Percentiles rank a stretch among this genome's conserved stretches.
These are phyloP conservation scores for Lamprologus tigripictilis DNA, from an alignment of 2,113 vertebrate genomes.

Conservation along the genomic window DNA sequence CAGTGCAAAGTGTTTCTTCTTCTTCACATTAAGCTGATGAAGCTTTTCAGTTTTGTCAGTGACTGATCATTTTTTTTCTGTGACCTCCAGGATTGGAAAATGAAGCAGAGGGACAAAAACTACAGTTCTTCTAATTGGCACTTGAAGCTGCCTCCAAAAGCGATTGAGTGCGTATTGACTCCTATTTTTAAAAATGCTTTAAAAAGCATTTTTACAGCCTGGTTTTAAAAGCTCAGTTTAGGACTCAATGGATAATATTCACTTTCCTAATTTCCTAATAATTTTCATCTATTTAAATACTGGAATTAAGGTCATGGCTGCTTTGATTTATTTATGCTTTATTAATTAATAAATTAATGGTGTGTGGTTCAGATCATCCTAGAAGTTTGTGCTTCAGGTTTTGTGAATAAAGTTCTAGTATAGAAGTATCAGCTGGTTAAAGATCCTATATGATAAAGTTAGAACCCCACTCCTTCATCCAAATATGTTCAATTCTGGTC, in stretches of 20 bases:
- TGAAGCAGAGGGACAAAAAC: neutral
- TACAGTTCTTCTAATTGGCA: neutral
- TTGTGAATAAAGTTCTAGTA: neutral
- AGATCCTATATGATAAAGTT: neutral
- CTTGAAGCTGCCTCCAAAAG: neutral
- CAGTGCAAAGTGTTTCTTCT: neutral
- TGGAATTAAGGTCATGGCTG: neutral
- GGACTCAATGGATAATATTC: neutral
- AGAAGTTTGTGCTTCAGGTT: neutral
- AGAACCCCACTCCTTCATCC: neutral
- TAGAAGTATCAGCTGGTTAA: neutral
- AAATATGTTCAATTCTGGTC: neutral
- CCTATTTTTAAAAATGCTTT: neutral
- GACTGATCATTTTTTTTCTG: neutral
- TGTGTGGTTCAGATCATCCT: neutral
- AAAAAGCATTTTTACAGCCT: neutral
- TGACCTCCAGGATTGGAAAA: neutral
- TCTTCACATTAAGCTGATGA: neutral
- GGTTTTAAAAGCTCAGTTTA: neutral
- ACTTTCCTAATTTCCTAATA: neutral
- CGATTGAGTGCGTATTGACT: rapidly evolving
- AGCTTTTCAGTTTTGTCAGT: neutral
- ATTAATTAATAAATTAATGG: neutral
- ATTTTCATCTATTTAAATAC: neutral
- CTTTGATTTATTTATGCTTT: neutral